Percentiles rank a stretch among this genome's conserved stretches.
Evolutionary conservation across 2,113 vertebrate genomes (phyloP).

Genomic region (Morone chrysops): DNA sequence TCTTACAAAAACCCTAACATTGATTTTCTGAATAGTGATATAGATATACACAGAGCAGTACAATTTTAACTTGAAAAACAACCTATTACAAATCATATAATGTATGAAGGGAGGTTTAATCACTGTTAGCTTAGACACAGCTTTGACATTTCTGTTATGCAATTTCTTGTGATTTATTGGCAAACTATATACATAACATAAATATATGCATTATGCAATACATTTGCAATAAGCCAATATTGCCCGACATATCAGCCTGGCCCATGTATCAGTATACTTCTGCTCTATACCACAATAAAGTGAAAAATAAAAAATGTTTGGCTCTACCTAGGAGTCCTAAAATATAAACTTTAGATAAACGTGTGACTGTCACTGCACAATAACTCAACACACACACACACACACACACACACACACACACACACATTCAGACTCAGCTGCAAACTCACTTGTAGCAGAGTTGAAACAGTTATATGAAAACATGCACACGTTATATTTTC

Average conservation of each 20-base stretch:
- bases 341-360: neutral
- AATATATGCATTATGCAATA: neutral
- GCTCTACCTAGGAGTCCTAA: neutral
- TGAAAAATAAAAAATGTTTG: neutral
- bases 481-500: constrained; percentile 21
- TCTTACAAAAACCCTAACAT: neutral
- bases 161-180: neutral
- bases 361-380: neutral
- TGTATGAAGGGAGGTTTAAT: neutral
- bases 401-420: neutral
- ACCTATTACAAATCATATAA: neutral
- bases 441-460: neutral
- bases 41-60: neutral
- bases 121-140: neutral
- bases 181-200: neutral
- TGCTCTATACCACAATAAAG: neutral
- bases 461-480: neutral
- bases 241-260: no score
- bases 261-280: neutral
- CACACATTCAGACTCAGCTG: neutral
- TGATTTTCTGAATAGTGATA: neutral
- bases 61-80: neutral
- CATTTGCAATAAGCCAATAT: neutral
- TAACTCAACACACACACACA: neutral
- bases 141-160: neutral